Conservation (phyloP, 2,797 vertebrate species). For the Sebastes miniatus region DNA sequence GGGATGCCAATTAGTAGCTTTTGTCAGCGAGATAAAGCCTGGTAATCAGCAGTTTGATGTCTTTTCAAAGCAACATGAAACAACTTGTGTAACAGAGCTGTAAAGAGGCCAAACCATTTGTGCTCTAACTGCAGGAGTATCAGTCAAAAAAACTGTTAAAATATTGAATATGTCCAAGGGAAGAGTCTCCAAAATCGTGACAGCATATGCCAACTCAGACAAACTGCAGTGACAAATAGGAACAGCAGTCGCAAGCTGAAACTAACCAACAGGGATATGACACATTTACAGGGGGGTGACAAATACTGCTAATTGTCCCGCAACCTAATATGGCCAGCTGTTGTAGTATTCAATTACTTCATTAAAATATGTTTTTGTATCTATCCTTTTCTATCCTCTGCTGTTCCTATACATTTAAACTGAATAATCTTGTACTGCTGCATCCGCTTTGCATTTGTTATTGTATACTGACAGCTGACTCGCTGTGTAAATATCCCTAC, state of each 20-base stretch:
- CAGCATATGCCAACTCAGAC: constrained; percentile 25
- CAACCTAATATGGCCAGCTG: background rate
- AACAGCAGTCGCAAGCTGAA: constrained; percentile 4
- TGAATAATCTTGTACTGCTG: background rate
- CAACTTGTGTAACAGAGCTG: constrained; percentile 28
- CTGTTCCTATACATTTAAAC: background rate
- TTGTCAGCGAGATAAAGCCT: constrained; percentile 29
- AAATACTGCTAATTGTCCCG: constrained; percentile 6
- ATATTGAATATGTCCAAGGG: constrained; percentile 46
- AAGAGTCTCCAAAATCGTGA: constrained; percentile 24
- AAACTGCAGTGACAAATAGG: constrained; percentile 22
- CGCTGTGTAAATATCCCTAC: background rate
- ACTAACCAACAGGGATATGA: constrained; percentile 15
- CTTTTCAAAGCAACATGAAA: constrained; percentile 49
- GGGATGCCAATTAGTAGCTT: constrained; percentile 40
- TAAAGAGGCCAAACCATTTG: constrained; percentile 36
- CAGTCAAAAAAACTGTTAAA: constrained; percentile 36
- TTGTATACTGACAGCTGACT: background rate
- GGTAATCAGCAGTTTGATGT: constrained; percentile 41
- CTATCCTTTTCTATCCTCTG: background rate
- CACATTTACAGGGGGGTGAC: background rate
- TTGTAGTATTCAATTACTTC: background rate
- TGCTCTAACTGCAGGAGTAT: constrained; percentile 28
- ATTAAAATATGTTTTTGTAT: background rate
- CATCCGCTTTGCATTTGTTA: constrained; percentile 3